phyloP scores from a whole-genome alignment of 2,113 vertebrate species.

The Dunckerocampus dactyliophorus region DNA sequence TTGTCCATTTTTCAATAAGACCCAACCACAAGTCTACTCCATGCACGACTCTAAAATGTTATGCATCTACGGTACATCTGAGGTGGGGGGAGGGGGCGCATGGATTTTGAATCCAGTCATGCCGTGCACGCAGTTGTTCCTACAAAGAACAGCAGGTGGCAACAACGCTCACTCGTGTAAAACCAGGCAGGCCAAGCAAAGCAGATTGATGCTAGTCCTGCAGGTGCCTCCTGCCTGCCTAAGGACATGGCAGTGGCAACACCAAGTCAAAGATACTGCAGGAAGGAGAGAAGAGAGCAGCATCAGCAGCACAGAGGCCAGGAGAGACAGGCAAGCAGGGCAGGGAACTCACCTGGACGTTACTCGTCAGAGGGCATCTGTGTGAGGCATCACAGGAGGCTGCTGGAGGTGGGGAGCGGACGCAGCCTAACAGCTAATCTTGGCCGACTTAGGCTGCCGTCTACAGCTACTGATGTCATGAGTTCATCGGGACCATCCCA shows the following conservation, averaged over 20 bases:
- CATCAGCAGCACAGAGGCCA: slow-evolving; percentile 49
- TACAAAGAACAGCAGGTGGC: slow-evolving; percentile 66
- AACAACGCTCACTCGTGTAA: slow-evolving; percentile 47
- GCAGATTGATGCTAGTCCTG: slow-evolving; percentile 44
- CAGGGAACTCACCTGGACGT: slow-evolving; percentile 74
- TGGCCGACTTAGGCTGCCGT: slow-evolving; percentile 41
- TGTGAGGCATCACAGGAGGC: slow-evolving; percentile 65
- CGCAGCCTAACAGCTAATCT: slow-evolving; percentile 64
- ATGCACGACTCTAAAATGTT: slow-evolving; percentile 53
- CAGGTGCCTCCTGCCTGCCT: slow-evolving; percentile 41
- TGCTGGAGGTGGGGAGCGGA: slow-evolving; percentile 61
- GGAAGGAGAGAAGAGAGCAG: slow-evolving; percentile 41
- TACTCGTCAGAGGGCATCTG: slow-evolving; percentile 70
- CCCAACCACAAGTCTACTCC: slow-evolving; percentile 7
- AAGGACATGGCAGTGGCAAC: slow-evolving; percentile 44
- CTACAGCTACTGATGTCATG: slow-evolving; percentile 32
- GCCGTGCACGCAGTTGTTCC: slow-evolving; percentile 56
- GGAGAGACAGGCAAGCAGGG: slow-evolving; percentile 45
- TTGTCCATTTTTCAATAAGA: background rate
- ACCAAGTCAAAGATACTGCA: slow-evolving; percentile 54
- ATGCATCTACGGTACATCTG: slow-evolving; percentile 50
- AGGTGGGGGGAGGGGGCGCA: slow-evolving; percentile 52
- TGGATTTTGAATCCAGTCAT: slow-evolving; percentile 57
- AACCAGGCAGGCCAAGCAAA: slow-evolving; percentile 59
- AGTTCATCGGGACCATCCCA: slow-evolving; percentile 31